phyloP scores from a whole-genome alignment of 2,113 vertebrate genomes.

The Antechinus flavipes region DNA sequence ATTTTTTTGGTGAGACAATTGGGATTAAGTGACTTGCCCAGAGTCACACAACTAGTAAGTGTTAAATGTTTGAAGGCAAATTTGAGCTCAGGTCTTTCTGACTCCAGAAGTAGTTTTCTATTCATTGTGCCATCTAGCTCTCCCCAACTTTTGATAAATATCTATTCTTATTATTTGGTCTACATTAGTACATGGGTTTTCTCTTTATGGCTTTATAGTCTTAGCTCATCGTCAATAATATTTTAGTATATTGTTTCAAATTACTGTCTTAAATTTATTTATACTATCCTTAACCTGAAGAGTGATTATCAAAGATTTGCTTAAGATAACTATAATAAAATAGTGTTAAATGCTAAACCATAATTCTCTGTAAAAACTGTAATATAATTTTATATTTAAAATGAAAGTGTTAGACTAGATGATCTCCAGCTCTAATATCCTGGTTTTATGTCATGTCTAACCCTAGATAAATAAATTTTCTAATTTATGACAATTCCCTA shows the following conservation, averaged over 20 bases:
- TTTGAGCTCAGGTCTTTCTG: too few relatives aligned
- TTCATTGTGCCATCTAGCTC: too few relatives aligned
- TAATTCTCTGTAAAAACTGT: not conserved
- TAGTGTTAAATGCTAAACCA: conserved; percentile 21
- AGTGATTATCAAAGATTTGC: not conserved
- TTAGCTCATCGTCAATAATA: not conserved
- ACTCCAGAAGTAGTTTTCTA: too few relatives aligned
- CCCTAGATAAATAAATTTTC: not conserved
- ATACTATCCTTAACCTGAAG: not conserved
- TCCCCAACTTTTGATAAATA: not conserved
- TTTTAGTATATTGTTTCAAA: conserved; percentile 37
- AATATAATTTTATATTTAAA: not conserved
- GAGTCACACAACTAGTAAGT: too few relatives aligned
- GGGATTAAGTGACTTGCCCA: too few relatives aligned
- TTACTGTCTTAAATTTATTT: conserved; percentile 22
- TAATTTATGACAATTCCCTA: not conserved
- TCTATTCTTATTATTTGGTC: not conserved
- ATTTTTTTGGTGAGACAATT: too few relatives aligned
- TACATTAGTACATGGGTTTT: too few relatives aligned
- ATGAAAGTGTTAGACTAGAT: not conserved
- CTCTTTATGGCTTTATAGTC: not conserved
- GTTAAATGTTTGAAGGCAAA: too few relatives aligned
- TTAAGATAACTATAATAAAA: conserved; percentile 47
- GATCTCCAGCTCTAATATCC: not conserved
- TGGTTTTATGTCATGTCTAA: not conserved